Conservation (phyloP, 2,888 invertebrate genomes). For the Chelonus formosanus region DNA sequence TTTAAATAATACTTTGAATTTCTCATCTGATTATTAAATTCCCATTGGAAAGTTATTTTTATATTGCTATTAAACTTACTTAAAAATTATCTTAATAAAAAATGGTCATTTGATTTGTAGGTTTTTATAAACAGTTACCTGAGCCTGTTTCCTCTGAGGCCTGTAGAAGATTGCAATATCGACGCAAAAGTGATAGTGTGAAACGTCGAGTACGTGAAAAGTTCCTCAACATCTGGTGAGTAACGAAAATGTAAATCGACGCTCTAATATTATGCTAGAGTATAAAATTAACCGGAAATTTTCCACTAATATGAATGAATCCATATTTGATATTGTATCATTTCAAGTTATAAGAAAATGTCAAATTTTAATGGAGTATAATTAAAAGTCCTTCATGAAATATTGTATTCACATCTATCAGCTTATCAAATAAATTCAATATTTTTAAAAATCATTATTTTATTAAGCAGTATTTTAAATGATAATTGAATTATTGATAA, state of each 20-base stretch:
- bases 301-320: conserved; percentile 11
- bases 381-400: too few relatives aligned
- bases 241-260: conserved; percentile 34
- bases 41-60: background rate
- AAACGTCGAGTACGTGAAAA: conserved; percentile 70
- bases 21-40: too few relatives aligned
- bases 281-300: conserved; percentile 28
- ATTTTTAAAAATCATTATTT: too few relatives aligned
- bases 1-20: background rate
- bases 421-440: too few relatives aligned
- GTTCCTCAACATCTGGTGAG: conserved; percentile 72
- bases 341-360: background rate
- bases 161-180: conserved; percentile 69
- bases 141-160: conserved; percentile 70
- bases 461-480: too few relatives aligned
- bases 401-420: too few relatives aligned
- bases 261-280: conserved; percentile 10
- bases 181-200: conserved; percentile 70
- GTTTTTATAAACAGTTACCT: conserved; percentile 72
- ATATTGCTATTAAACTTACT: background rate
- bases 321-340: background rate
- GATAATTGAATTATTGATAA: too few relatives aligned
- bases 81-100: background rate
- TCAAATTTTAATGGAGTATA: too few relatives aligned
- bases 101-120: conserved; percentile 55